Base-by-base conservation (phyloP, 1,140 invertebrate genomes). In the Drosophila lacteicornis region DNA sequence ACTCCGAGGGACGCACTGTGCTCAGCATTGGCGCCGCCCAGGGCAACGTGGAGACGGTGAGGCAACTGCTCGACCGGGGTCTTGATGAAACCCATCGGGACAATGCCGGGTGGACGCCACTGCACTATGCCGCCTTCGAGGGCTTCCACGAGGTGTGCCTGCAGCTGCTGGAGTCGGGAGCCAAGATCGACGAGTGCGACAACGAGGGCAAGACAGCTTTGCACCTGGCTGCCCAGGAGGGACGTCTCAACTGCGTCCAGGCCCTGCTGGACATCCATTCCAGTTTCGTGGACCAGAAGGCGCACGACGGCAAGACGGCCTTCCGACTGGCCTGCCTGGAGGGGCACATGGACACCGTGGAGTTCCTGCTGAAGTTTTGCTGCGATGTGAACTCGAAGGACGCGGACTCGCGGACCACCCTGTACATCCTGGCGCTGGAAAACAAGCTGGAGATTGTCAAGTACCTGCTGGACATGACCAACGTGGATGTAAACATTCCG, bases 181-280 rank as follows among this genome's bases (percentile, higher is more conserved):
- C 98, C 0, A 96, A 97, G 91, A 95, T 98, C 3, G 97, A 98
- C 82, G 97, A 98, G 88, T 95, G 96, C 7, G 98, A 99, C 92
- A 99, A 99, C 93, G 98, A 99, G 86, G 98, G 98, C 3, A 98
- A 98, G 93, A 97, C 97, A 1, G 96, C 98, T 1, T 93, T 99
- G 12, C 96, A 98, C 92, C 94, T 99, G 17, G 98, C 98, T 0
- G 96, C 97, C 0, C 95, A 98, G 92, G 98, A 98, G 93, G 97
- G 98, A 15, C 97, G 92, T 0, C 68, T 92, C 0, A 76, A 88
- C 6, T 93, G 92, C 42, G 84, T 93, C 1, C 92, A 93, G 50
- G 77, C 91, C 6, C 62, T 93, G 47, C 68, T 93, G 22, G 91
- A 93, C 27, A 92, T 93, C 30, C 92, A 92, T 46, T 75, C 83